Evolutionary conservation across 2,888 invertebrate species (phyloP), one percentile per base, ranked within the genome.

Genomic region (Tupiocoris notatus): DNA sequence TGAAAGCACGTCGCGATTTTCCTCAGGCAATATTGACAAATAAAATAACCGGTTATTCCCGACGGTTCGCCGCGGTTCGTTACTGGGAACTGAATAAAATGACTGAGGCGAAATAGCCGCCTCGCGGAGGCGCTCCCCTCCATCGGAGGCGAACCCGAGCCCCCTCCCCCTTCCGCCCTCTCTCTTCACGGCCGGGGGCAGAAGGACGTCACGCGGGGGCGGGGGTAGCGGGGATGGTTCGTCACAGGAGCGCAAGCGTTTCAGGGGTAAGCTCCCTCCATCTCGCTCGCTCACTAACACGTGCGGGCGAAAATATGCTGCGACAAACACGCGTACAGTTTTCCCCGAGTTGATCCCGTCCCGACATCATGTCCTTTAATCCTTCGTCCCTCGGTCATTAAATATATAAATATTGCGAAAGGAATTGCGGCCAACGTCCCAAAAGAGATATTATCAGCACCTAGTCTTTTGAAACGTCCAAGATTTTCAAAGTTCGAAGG

Each of bases 71-170:
- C 24, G 18, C 22, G 73, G 63, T 22, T 58, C 21, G 39, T 54
- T 54, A 71, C 59, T 63, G 56, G 71, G 59, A 64, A 71, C 71
- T 71, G 71, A 76, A 70, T 59, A 70, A 24, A 56, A 59, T 58
- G 71, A 22, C 16, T 21, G 77, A 59, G 17, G 59, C 62, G 21
- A 63, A 54, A 17, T 63, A 39, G 63, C 63, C 6, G 63, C 20
- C 25, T 57, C 73, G 18, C 6, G 54, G 54, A 18, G 61, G 58
- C 21, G 57, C 63, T 58, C 61, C 66, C 74, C 74, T 67, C 70
- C 24, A 20, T 25, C 23, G 22, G 21, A 12, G 65, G 65, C 18
- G 21, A 21, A 9, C 65, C 65, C 12, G 65, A 25, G 39, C 17
- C 70, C 58, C 59, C 54, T 9, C 56, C n/a, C 39, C 7, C 24